Evolutionary conservation across 2,113 vertebrate species (phyloP).

Genomic region (Trogon melanurus): DNA sequence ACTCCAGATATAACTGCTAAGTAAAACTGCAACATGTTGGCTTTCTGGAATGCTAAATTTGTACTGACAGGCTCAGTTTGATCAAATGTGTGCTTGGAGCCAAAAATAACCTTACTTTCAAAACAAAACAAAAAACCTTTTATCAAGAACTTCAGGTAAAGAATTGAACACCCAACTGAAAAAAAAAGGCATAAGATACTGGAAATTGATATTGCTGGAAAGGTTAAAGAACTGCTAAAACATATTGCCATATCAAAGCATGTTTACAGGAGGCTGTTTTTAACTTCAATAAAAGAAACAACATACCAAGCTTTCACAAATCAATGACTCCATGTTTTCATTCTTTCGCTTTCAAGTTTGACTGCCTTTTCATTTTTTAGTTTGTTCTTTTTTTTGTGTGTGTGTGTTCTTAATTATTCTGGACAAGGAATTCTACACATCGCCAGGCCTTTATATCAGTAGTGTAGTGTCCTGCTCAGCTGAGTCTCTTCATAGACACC

Average conservation of each 20-base stretch:
- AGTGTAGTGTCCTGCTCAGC: not conserved
- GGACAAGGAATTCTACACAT: rapidly evolving
- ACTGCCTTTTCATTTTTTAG: not conserved
- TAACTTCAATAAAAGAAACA: not conserved
- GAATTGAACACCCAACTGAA: not conserved
- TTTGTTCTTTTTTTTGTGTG: not conserved
- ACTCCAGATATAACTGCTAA: not conserved
- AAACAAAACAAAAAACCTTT: not conserved
- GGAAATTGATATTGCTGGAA: not conserved
- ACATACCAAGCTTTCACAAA: not conserved
- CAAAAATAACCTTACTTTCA: not conserved
- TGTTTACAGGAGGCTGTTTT: not conserved
- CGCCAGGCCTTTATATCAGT: not conserved
- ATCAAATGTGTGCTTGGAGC: not conserved
- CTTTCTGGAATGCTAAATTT: not conserved
- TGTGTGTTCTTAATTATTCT: not conserved
- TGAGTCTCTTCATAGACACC: not conserved
- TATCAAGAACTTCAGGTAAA: not conserved
- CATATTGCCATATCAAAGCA: not conserved
- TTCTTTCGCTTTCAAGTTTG: not conserved
- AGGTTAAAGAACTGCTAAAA: not conserved
- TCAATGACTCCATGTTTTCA: not conserved
- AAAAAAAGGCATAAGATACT: not conserved
- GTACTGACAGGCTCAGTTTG: not conserved
- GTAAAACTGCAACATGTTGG: not conserved